Evolutionary conservation across 2,113 vertebrate genomes (phyloP).

Genomic region (Gopherus evgoodei): DNA sequence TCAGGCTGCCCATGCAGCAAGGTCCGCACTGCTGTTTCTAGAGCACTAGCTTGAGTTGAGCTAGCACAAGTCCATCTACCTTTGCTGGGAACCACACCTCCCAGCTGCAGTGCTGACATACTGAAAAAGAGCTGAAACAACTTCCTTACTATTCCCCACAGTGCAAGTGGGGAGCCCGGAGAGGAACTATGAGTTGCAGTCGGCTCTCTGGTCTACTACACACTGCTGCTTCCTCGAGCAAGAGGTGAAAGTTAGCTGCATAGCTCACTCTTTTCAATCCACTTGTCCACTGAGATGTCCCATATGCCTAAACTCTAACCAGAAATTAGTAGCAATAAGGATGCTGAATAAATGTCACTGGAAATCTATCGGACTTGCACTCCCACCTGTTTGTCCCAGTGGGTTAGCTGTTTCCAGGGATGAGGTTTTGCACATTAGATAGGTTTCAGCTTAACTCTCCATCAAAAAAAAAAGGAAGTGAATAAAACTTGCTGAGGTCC

Average conservation of each 20-base stretch:
- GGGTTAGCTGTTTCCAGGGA: neutral
- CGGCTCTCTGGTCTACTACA: neutral
- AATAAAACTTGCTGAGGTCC: constrained; percentile 65
- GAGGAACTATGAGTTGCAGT: neutral
- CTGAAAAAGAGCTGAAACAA: neutral
- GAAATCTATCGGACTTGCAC: rapidly evolving
- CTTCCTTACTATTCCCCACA: neutral
- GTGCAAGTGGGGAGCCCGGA: neutral
- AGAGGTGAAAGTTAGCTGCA: rapidly evolving
- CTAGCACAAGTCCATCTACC: neutral
- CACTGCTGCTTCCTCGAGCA: neutral
- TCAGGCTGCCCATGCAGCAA: neutral
- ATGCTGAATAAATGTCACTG: neutral
- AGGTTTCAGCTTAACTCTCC: constrained; percentile 26
- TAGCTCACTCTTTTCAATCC: neutral
- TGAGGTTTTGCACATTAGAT: neutral
- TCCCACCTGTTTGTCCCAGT: rapidly evolving
- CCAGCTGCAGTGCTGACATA: neutral
- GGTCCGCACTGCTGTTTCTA: neutral
- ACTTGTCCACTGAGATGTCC: neutral
- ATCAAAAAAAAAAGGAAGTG: constrained; percentile 49
- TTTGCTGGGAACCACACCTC: neutral
- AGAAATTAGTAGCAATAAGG: neutral
- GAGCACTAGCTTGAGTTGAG: neutral
- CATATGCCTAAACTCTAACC: neutral